Percentiles rank a stretch among this genome's conserved stretches.
Conservation (phyloP, 1,140 invertebrate species). For the Globodera rostochiensis region DNA sequence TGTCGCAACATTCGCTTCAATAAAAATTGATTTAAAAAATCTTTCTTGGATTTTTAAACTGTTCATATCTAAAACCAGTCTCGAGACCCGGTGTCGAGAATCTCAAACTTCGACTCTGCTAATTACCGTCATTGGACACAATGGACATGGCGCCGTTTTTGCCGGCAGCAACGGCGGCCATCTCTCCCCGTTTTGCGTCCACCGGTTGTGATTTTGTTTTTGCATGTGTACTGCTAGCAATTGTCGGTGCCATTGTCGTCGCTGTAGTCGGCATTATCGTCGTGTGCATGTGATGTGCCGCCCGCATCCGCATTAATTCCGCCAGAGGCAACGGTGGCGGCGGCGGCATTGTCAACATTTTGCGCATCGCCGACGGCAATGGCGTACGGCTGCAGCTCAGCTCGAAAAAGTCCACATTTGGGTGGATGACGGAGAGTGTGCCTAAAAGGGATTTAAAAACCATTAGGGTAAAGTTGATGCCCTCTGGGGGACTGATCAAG, state of each 20-base stretch:
- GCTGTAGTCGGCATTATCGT: constrained; percentile 1
- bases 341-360: neutral
- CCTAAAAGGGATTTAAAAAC: neutral
- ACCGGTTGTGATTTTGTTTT: neutral
- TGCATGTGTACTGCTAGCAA: neutral
- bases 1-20: too few species aligned
- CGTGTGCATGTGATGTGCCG: constrained; percentile 4
- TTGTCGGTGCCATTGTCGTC: neutral
- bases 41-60: too few species aligned
- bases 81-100: too few species aligned
- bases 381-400: constrained; percentile 43
- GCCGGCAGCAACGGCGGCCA: neutral
- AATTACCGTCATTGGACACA: neutral
- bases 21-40: too few species aligned
- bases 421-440: constrained; percentile 45
- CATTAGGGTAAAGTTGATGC: too few species aligned
- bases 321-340: constrained; percentile 19
- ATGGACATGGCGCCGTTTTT: too few species aligned
- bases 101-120: too few species aligned
- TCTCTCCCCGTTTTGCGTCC: constrained; percentile 2
- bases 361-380: neutral
- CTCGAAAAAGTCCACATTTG: constrained; percentile 51
- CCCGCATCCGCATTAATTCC: neutral
- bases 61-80: too few species aligned
- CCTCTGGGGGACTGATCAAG: too few species aligned